Percentiles rank a stretch among this genome's conserved stretches.
phyloP scores from a whole-genome alignment of 2,888 invertebrate species.

The Archaeoteleia sp. region DNA sequence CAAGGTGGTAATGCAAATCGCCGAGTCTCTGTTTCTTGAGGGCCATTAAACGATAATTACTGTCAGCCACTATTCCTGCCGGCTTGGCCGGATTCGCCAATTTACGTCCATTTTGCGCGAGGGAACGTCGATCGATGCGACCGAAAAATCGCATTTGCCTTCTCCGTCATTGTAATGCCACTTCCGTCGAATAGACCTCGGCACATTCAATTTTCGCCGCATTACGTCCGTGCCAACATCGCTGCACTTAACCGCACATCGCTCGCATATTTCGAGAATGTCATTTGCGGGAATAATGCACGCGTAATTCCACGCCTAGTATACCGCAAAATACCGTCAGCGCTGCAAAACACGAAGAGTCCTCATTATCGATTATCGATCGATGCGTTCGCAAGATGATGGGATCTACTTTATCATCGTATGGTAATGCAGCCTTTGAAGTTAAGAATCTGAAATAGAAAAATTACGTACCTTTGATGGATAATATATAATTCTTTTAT shows the following conservation, averaged over 20 bases:
- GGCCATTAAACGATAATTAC: constrained; percentile 49
- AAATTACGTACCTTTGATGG: no score
- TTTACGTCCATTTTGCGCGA: constrained; percentile 44
- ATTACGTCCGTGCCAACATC: constrained; percentile 24
- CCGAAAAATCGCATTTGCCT: constrained; percentile 41
- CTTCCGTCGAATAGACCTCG: constrained; percentile 41
- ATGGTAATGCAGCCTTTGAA: no score
- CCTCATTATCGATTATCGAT: no score
- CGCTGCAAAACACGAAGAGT: no score
- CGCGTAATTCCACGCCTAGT: no score
- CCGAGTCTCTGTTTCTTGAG: constrained; percentile 49
- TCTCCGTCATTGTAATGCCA: constrained; percentile 44
- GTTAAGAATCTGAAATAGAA: no score
- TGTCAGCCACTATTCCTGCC: constrained; percentile 46
- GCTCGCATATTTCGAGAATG: neutral
- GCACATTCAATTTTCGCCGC: constrained; percentile 36
- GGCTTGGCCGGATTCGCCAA: constrained; percentile 42
- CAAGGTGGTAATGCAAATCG: constrained; percentile 51
- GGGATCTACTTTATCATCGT: no score
- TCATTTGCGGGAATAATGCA: no score
- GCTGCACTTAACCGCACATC: constrained; percentile 16
- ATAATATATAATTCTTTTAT: no score
- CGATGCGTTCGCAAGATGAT: no score
- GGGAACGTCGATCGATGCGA: constrained; percentile 44
- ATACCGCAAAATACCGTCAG: no score